Evolutionary conservation across 2,797 vertebrate genomes (phyloP), one percentile per base, ranked within the genome.

Genomic region (Sebastes minor): DNA sequence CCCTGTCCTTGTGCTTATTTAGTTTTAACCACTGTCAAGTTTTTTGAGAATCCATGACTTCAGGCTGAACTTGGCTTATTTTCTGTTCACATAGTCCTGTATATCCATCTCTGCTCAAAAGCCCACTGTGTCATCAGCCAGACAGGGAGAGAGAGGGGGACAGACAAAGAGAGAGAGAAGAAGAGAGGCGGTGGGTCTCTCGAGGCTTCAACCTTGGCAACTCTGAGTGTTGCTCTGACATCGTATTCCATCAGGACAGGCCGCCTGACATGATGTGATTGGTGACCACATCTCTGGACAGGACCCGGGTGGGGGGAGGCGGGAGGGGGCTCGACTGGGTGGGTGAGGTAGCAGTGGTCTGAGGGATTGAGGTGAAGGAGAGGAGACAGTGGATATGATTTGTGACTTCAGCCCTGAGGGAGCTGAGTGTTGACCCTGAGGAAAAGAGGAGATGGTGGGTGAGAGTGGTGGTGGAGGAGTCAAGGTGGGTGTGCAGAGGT

Each of bases 211-310:
- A 66, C 74, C 81, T 90, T 82, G 35, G 92, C 88, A 92, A 88
- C 91, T 93, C 89, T 92, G 91, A 93, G 92, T 89, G 89, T 88
- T 89, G 88, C 86, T 89, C 71, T 94, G 95, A 96, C 94, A 93
- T 85, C 61, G 25, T 88, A 84, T 94, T 94, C 94, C 92, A 94
- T 95, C 95, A 95, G 91, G 90, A 93, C 91, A 65, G 82, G 82
- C 78, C 80, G 83, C 82, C 90, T 94, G 95, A 95, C 94, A 94
- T 84, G 85, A 84, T 86, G 94, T 95, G 94, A 95, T 95, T 94
- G 94, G 95, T 94, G 90, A 90, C 91, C 83, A 74, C 76, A 67
- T 80, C 85, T 63, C 81, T 87, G 80, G 77, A 90, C 87, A 23
- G 64, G 79, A 61, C 83, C 72, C 81, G 81, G 63, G 68, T 73